phyloP scores from a whole-genome alignment of 2,888 invertebrate species.

The Mellilla xanthometata region DNA sequence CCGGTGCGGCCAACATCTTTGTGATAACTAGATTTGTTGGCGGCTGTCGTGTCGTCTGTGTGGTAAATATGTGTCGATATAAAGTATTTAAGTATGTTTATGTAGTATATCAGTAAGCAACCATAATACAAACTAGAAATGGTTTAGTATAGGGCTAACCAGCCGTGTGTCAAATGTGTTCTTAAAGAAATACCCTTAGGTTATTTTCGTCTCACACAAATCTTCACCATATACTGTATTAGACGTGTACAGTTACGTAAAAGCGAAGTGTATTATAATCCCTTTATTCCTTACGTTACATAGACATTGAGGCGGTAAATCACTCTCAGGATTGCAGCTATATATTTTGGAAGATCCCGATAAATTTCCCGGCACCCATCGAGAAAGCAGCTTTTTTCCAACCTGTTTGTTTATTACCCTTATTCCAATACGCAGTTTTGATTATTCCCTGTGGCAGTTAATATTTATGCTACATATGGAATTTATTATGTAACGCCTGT shows the following conservation, averaged over 20 bases:
- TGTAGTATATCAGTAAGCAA: no score
- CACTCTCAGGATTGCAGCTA: constrained; percentile 56
- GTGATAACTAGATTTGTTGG: no score
- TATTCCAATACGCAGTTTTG: constrained; percentile 54
- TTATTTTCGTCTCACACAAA: constrained; percentile 17
- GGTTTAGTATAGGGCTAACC: no score
- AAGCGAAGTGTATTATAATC: constrained; percentile 43
- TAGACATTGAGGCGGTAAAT: constrained; percentile 58
- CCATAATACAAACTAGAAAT: no score
- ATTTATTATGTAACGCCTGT: constrained; percentile 36
- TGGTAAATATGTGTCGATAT: no score
- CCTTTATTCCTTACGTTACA: constrained; percentile 58
- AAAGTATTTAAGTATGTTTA: no score
- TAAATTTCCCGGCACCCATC: constrained; percentile 63
- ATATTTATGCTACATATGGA: constrained; percentile 42
- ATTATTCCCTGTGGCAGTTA: constrained; percentile 27
- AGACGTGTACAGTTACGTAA: constrained; percentile 10
- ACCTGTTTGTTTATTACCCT: constrained; percentile 57
- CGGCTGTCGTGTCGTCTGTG: no score
- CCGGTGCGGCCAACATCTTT: no score
- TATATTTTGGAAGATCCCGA: constrained; percentile 65
- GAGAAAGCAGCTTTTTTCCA: constrained; percentile 64
- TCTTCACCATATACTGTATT: constrained; percentile 8
- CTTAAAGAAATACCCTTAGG: constrained; percentile 28
- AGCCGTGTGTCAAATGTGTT: no score